Percentiles rank a stretch among this genome's conserved stretches.
Evolutionary conservation across 2,888 invertebrate species (phyloP).

Genomic region (Anagyrus pseudococci): DNA sequence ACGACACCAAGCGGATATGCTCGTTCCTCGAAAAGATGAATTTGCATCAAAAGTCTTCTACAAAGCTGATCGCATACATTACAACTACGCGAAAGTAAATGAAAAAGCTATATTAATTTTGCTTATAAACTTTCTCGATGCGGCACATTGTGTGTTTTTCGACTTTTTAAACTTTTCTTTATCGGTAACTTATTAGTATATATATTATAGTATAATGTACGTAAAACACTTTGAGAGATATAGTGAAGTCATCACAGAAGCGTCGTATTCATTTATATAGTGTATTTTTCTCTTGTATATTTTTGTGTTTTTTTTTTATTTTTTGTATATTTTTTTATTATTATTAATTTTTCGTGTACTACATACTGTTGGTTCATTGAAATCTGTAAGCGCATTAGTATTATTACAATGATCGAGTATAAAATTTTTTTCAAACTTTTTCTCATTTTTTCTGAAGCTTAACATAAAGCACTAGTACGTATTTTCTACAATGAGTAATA

Average conservation of each 20-base stretch:
- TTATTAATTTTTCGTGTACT: constrained; percentile 46
- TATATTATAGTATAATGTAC: constrained; percentile 33
- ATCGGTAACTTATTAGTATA: constrained; percentile 27
- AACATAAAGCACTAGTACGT: constrained; percentile 59
- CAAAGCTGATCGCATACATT: too few species aligned
- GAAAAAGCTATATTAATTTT: constrained; percentile 15
- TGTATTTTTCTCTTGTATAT: constrained; percentile 27
- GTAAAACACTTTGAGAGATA: constrained; percentile 54
- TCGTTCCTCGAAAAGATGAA: too few species aligned
- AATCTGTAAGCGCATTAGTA: constrained; percentile 54
- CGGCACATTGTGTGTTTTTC: constrained; percentile 32
- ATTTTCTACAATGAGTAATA: constrained; percentile 40
- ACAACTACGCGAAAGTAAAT: constrained; percentile 17
- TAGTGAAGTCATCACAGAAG: constrained; percentile 61
- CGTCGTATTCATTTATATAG: constrained; percentile 56
- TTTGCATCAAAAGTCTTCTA: too few species aligned
- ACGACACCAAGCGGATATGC: too few species aligned
- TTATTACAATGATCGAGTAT: constrained; percentile 59
- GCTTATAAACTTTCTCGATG: not conserved
- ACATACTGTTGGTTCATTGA: constrained; percentile 50
- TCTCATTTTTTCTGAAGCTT: constrained; percentile 53
- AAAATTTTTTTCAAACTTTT: constrained; percentile 57
- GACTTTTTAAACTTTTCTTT: constrained; percentile 25
- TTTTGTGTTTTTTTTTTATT: constrained; percentile 27
- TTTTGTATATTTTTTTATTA: constrained; percentile 17